phyloP scores from a whole-genome alignment of 2,888 invertebrate genomes.

The Lepetodrilus schrolli region DNA sequence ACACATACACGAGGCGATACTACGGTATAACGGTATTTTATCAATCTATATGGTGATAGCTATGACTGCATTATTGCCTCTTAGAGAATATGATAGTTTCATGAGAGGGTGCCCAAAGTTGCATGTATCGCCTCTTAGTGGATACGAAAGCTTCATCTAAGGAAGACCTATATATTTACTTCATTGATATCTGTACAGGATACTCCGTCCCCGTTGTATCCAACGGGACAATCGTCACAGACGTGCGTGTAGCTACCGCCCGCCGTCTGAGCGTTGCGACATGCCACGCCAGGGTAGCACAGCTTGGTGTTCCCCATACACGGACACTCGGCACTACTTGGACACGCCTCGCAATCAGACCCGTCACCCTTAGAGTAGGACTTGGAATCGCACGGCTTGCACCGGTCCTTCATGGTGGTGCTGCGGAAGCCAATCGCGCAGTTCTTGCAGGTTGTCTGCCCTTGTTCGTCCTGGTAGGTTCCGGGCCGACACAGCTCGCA shows the following conservation, averaged over 20 bases:
- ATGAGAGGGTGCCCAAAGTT: too few relatives aligned
- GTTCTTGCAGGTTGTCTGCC: conserved; percentile 48
- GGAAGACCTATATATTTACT: too few relatives aligned
- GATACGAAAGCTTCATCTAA: too few relatives aligned
- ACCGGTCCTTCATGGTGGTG: conserved; percentile 53
- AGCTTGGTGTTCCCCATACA: conserved; percentile 47
- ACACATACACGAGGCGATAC: too few relatives aligned
- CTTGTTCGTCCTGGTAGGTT: conserved; percentile 55
- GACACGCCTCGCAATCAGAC: conserved; percentile 49
- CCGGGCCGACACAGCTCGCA: conserved; percentile 60
- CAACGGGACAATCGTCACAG: conserved; percentile 58
- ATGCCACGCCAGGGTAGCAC: conserved; percentile 49
- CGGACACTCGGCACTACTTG: conserved; percentile 50
- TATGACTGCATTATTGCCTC: too few relatives aligned
- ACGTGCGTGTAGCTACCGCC: conserved; percentile 37
- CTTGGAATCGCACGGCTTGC: conserved; percentile 52
- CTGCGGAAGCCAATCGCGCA: conserved; percentile 59
- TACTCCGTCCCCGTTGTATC: conserved; percentile 59
- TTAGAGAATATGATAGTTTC: too few relatives aligned
- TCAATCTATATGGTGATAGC: too few relatives aligned
- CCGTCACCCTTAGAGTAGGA: conserved; percentile 52
- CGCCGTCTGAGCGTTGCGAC: conserved; percentile 51
- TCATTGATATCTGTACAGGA: conserved; percentile 67
- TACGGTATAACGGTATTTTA: too few relatives aligned
- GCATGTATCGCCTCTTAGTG: too few relatives aligned